phyloP scores from a whole-genome alignment of 2,888 invertebrate genomes.

The Latrodectus hesperus region DNA sequence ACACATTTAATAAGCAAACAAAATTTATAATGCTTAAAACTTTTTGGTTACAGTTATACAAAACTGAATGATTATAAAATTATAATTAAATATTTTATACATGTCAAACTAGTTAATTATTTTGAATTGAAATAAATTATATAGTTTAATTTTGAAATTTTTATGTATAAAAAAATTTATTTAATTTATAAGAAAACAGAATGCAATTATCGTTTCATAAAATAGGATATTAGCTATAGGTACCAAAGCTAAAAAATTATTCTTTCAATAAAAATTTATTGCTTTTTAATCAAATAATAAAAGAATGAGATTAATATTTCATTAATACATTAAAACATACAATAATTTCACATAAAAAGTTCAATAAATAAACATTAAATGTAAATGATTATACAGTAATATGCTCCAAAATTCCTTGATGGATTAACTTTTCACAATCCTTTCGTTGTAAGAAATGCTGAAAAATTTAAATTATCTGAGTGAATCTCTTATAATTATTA shows the following conservation, averaged over 20 bases:
- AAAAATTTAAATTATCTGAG: conserved; percentile 17
- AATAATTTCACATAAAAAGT: background rate
- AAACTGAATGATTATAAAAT: no score
- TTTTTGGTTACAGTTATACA: no score
- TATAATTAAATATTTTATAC: no score
- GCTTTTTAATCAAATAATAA: background rate
- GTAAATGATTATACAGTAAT: conserved; percentile 60
- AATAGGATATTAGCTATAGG: background rate
- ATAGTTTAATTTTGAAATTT: no score
- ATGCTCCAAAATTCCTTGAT: conserved; percentile 91
- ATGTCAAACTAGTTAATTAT: no score
- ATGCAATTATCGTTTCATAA: no score
- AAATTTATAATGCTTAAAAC: no score
- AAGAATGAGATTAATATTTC: background rate
- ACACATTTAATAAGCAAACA: no score
- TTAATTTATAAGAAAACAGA: no score
- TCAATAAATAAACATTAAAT: background rate
- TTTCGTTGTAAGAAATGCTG: conserved; percentile 88
- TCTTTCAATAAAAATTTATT: conserved; percentile 9
- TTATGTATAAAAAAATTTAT: no score
- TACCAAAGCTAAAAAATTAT: background rate
- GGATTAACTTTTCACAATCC: conserved; percentile 91
- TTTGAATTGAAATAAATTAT: no score
- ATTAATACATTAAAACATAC: background rate
- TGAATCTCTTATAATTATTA: no score